Conservation (phyloP, 2,113 vertebrate genomes). For the Nipponia nippon region DNA sequence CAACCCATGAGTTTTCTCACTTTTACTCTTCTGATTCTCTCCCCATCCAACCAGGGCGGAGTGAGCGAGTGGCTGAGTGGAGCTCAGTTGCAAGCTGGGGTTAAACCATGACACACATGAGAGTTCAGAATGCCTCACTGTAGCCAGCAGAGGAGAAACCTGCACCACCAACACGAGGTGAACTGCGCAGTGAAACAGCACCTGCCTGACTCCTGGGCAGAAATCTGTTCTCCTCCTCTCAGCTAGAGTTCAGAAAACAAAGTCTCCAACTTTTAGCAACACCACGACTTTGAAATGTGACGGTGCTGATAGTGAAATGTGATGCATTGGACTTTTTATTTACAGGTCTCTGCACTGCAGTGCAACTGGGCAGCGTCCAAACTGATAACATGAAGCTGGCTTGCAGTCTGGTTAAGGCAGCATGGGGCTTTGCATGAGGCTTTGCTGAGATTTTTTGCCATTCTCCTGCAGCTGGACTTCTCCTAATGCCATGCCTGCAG, state of each 20-base stretch:
- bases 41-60: no score
- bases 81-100: no score
- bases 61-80: no score
- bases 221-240: background rate
- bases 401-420: background rate
- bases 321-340: background rate
- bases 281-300: background rate
- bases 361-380: background rate
- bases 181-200: background rate
- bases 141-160: background rate
- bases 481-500: background rate
- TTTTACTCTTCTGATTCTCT: no score
- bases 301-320: background rate
- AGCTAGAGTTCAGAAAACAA: background rate
- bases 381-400: background rate
- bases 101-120: no score
- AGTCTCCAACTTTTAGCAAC: background rate
- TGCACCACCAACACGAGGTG: accelerated
- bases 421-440: background rate
- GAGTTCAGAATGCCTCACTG: background rate
- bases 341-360: background rate
- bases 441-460: background rate
- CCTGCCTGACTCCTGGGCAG: background rate
- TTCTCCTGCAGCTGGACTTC: background rate
- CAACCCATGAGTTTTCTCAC: no score